These are phyloP conservation scores for Pseudopodoces humilis DNA, from an alignment of 2,113 vertebrate genomes.

Conservation along the genomic window DNA sequence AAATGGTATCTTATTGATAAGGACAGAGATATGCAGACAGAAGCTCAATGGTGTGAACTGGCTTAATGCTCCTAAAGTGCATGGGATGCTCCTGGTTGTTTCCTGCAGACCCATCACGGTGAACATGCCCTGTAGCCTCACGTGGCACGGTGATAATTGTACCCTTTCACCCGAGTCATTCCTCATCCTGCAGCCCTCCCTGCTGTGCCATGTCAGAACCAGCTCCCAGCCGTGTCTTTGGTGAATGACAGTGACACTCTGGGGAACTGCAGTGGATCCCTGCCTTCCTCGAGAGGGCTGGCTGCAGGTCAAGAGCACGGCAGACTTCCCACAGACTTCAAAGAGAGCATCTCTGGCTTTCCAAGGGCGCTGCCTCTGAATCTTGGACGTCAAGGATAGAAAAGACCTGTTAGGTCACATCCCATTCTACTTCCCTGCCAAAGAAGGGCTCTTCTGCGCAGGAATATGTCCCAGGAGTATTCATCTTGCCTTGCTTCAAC, in stretches of 20 bases:
- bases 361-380: neutral
- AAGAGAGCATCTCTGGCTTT: conserved; percentile 25
- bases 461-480: neutral
- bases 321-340: neutral
- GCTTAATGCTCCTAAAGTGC: neutral
- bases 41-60: neutral
- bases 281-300: neutral
- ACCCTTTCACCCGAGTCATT: neutral
- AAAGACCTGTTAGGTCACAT: conserved; percentile 20
- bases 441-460: conserved; percentile 15
- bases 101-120: neutral
- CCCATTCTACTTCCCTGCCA: neutral
- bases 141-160: neutral
- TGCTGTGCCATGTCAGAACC: neutral
- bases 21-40: neutral
- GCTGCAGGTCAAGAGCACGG: accelerated
- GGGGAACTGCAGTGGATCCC: neutral
- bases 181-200: neutral
- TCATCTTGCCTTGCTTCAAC: neutral
- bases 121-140: neutral
- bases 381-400: neutral
- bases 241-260: neutral
- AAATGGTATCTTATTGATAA: neutral
- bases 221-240: neutral
- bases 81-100: neutral